Evolutionary conservation across 1,140 invertebrate genomes (phyloP).

Genomic region (Penaeus chinensis): DNA sequence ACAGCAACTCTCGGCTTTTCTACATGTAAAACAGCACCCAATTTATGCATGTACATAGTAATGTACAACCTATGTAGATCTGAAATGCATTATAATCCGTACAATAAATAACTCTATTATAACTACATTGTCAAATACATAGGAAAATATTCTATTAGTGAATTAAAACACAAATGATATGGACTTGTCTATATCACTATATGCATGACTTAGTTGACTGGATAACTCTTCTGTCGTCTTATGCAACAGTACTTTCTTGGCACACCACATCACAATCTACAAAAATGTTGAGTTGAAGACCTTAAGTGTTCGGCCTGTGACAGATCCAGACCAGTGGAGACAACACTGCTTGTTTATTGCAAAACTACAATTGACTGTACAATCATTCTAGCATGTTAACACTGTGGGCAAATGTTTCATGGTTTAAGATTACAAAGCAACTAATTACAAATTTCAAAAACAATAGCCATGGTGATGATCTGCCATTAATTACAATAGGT

Average conservation of each 20-base stretch:
- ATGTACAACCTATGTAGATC: conserved; percentile 39
- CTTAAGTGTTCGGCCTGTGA: neutral
- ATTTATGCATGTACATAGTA: conserved; percentile 30
- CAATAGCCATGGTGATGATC: no score
- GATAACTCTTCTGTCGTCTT: conserved; percentile 42
- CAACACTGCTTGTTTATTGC: no score
- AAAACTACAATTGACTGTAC: no score
- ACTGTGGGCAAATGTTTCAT: no score
- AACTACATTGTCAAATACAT: conserved; percentile 55
- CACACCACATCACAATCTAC: conserved; percentile 59
- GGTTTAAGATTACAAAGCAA: no score
- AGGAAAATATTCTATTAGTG: conserved; percentile 58
- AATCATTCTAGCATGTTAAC: no score
- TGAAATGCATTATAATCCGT: conserved; percentile 54
- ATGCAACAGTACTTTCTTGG: conserved; percentile 54
- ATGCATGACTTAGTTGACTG: conserved; percentile 46
- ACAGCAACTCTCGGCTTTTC: conserved; percentile 25
- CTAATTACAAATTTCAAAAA: no score
- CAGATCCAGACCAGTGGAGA: neutral
- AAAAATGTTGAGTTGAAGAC: conserved; percentile 42
- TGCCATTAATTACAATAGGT: no score
- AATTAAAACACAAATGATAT: conserved; percentile 55
- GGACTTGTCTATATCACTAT: conserved; percentile 51
- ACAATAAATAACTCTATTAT: conserved; percentile 59
- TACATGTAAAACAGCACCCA: conserved; percentile 27